These are phyloP conservation scores for Calliphora vicina DNA, from an alignment of 1,140 invertebrate species.

Conservation along the genomic window DNA sequence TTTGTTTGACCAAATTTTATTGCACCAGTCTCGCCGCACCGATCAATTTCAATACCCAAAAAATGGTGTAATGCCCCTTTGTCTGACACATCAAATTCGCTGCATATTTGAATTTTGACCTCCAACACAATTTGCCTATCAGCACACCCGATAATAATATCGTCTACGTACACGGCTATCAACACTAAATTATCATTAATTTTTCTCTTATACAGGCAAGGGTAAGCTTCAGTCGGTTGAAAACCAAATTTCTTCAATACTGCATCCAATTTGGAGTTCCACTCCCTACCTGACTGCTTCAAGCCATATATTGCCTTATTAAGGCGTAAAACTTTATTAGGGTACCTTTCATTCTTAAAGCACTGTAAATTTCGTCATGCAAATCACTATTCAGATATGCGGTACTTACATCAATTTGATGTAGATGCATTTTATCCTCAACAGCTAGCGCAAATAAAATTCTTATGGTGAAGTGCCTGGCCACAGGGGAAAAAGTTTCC, in stretches of 20 bases:
- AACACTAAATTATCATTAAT: not conserved
- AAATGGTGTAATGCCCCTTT: too few species aligned
- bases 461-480: conserved; percentile 37
- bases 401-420: too few species aligned
- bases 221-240: too few species aligned
- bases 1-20: conserved; percentile 51
- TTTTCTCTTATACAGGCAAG: too few species aligned
- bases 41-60: conserved; percentile 57
- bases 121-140: conserved; percentile 44
- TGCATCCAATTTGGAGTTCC: too few species aligned
- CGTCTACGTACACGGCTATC: conserved; percentile 59
- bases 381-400: conserved; percentile 64
- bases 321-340: conserved; percentile 48
- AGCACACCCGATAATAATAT: conserved; percentile 51
- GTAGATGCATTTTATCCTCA: conserved; percentile 45
- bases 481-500: conserved; percentile 41
- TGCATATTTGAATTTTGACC: conserved; percentile 50
- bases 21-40: conserved; percentile 38
- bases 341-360: conserved; percentile 3
- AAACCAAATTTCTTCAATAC: too few species aligned
- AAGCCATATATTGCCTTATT: too few species aligned
- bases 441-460: conserved; percentile 47
- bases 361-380: conserved; percentile 51
- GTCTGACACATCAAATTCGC: conserved; percentile 61
- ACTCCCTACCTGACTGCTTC: too few species aligned